Evolutionary conservation across 1,140 invertebrate species (phyloP).

Genomic region (Nymphalis io): DNA sequence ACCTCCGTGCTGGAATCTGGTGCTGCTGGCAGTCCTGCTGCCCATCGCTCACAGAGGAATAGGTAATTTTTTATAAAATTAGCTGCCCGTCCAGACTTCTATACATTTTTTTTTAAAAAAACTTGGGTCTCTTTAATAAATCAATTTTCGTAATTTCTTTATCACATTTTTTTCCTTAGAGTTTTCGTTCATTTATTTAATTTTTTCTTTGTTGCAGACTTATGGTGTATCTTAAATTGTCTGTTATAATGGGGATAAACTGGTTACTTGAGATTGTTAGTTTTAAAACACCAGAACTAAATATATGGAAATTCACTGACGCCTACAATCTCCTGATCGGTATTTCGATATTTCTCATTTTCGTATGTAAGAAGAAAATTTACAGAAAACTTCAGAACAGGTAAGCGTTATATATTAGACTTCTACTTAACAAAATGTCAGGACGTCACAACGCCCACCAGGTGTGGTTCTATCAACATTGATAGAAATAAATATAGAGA

Average conservation of each 20-base stretch:
- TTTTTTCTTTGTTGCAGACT: conserved; percentile 45
- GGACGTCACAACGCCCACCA: too few relatives aligned
- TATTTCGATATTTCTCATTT: conserved; percentile 70
- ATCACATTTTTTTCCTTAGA: too few relatives aligned
- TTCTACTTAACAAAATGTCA: background rate
- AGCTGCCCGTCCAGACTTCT: background rate
- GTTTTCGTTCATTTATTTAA: background rate
- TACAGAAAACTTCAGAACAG: conserved; percentile 43
- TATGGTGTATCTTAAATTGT: conserved; percentile 59
- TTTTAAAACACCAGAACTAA: conserved; percentile 34
- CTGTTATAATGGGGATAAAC: conserved; percentile 60
- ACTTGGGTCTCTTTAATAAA: too few relatives aligned
- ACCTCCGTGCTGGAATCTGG: conserved; percentile 78
- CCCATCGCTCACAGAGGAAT: conserved; percentile 59
- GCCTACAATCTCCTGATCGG: conserved; percentile 60
- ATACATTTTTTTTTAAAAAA: too few relatives aligned
- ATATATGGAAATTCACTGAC: conserved; percentile 51
- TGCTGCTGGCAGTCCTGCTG: conserved; percentile 52
- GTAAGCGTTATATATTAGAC: conserved; percentile 9
- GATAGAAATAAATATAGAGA: too few relatives aligned
- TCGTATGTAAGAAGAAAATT: conserved; percentile 71
- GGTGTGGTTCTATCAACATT: too few relatives aligned
- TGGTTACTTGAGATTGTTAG: conserved; percentile 57
- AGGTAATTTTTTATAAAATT: conserved; percentile 43
- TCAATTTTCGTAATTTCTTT: too few relatives aligned